These are phyloP conservation scores for Philereme transversata DNA, from an alignment of 2,888 invertebrate genomes.

Conservation along the genomic window DNA sequence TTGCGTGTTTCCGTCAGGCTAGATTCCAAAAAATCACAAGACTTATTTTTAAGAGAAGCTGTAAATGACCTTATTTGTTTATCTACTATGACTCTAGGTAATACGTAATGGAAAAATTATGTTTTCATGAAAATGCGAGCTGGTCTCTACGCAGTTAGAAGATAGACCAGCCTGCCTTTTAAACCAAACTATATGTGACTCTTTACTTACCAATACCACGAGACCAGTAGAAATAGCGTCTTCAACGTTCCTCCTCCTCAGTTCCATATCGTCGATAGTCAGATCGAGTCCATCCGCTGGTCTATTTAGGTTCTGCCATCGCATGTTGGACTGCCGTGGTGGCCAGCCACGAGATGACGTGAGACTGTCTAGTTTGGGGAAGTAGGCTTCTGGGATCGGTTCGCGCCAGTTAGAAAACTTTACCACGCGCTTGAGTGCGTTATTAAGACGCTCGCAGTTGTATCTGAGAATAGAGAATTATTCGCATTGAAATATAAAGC, in stretches of 20 bases:
- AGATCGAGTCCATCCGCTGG: constrained; percentile 84
- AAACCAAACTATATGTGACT: too few relatives aligned
- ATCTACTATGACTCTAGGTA: too few relatives aligned
- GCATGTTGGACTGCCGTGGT: constrained; percentile 85
- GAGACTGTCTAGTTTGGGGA: constrained; percentile 90
- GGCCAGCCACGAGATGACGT: constrained; percentile 89
- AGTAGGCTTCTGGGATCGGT: constrained; percentile 90
- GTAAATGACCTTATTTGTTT: too few relatives aligned
- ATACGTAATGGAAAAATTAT: too few relatives aligned
- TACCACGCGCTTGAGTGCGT: constrained; percentile 85
- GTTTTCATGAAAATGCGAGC: too few relatives aligned
- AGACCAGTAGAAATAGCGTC: constrained; percentile 89
- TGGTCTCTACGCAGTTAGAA: too few relatives aligned
- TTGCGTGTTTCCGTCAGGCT: constrained; percentile 78
- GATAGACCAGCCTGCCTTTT: too few relatives aligned
- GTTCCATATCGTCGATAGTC: constrained; percentile 87
- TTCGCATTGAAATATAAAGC: too few relatives aligned
- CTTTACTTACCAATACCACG: constrained; percentile 78
- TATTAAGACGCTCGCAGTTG: constrained; percentile 90
- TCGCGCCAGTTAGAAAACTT: constrained; percentile 87
- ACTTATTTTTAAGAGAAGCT: too few relatives aligned
- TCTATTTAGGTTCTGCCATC: constrained; percentile 86
- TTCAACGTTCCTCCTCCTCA: constrained; percentile 89
- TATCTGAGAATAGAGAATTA: constrained; percentile 74
- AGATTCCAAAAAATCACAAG: constrained; percentile 24